A percentile compares a stretch with the other conserved stretches of the same genome.
phyloP scores from a whole-genome alignment of 2,797 vertebrate species.

The Eutrigla gurnardus region DNA sequence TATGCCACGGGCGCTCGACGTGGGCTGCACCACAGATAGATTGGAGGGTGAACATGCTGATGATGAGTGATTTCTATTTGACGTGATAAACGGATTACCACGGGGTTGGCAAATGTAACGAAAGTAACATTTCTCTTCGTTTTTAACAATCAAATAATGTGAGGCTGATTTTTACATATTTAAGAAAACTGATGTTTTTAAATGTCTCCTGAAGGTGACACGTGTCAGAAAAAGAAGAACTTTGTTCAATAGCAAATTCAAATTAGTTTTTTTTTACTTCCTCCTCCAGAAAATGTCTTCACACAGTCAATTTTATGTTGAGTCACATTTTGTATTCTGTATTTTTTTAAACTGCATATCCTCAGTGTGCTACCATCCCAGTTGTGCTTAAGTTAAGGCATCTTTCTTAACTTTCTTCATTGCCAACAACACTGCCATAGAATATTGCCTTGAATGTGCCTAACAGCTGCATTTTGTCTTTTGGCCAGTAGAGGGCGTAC shows the following conservation, averaged over 20 bases:
- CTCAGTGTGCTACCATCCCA: conserved; percentile 1
- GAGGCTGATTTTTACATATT: conserved; percentile 20
- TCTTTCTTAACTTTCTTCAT: conserved; percentile 19
- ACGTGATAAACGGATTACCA: conserved; percentile 56
- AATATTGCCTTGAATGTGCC: background rate
- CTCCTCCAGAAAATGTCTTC: background rate
- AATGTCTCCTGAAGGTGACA: conserved; percentile 21
- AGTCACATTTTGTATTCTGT: background rate
- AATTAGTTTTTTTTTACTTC: background rate
- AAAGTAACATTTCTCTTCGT: conserved; percentile 38
- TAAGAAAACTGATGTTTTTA: conserved; percentile 22
- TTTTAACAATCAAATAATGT: conserved; percentile 55
- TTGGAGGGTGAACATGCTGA: conserved; percentile 42
- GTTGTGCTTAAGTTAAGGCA: conserved; percentile 35
- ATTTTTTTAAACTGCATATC: conserved; percentile 1
- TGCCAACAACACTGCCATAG: background rate
- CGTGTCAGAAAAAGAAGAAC: conserved; percentile 14
- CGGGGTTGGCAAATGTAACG: conserved; percentile 47
- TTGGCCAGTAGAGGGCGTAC: conserved; percentile 67
- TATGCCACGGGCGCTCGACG: conserved; percentile 44
- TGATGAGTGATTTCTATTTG: conserved; percentile 64
- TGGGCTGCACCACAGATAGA: conserved; percentile 46
- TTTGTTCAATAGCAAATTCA: conserved; percentile 14
- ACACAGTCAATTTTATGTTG: background rate
- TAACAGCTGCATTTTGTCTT: conserved; percentile 45